Evolutionary conservation across 2,888 invertebrate genomes (phyloP), one percentile per base, ranked within the genome.

Genomic region (Ellobium chinense): DNA sequence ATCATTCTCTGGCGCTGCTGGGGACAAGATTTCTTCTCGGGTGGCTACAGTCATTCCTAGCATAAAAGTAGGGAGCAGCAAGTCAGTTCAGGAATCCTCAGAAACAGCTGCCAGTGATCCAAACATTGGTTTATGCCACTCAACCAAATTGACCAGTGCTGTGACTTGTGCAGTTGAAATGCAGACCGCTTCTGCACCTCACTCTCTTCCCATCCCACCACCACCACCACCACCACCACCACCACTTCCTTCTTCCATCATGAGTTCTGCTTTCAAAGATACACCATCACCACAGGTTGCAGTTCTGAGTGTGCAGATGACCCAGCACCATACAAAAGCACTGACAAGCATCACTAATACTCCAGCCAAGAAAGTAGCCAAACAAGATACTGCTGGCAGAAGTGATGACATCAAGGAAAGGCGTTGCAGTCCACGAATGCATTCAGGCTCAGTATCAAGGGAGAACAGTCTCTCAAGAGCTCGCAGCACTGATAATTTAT

Each of bases 171-270:
- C n/a, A n/a, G n/a, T n/a, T n/a, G n/a, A n/a, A n/a, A n/a, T n/a
- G n/a, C n/a, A n/a, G n/a, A n/a, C n/a, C n/a, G n/a, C n/a, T n/a
- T n/a, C n/a, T n/a, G n/a, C n/a, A n/a, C n/a, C n/a, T n/a, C n/a
- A n/a, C n/a, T n/a, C n/a, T n/a, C n/a, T n/a, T n/a, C n/a, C n/a
- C n/a, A n/a, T n/a, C n/a, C 58, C 21, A 63, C 21, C 24, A 60
- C 80, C 87, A 2, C 85, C 86, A 1, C 86, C 87, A 9, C 88
- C 86, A 4, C 86, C 87, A 9, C 87, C 87, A 2, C 86, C 88
- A 29, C 85, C 85, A 24, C 82, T 85, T 5, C 84, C 82, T 24
- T 73, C 62, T n/a, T 60, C 70, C 27, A 34, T 74, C 1, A 9
- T 63, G 39, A 29, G 31, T 7, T 46, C 74, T 27, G 2, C 21